Evolutionary conservation across 2,888 invertebrate genomes (phyloP).

Genomic region (Aphodius granarius): DNA sequence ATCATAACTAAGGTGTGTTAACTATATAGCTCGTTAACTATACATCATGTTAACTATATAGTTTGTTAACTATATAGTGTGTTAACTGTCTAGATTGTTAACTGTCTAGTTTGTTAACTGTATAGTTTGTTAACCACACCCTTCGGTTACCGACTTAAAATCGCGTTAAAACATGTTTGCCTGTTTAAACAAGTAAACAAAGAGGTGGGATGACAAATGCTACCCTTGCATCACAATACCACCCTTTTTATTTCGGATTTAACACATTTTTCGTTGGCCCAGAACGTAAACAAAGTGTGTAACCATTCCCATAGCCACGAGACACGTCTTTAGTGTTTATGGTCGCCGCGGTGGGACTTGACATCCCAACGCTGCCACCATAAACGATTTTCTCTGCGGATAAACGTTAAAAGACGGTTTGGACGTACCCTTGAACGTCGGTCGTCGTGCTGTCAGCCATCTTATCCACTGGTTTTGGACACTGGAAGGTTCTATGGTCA

Average conservation of each 20-base stretch:
- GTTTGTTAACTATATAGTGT: too few species aligned
- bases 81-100: too few species aligned
- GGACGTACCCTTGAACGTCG: constrained; percentile 47
- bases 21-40: too few species aligned
- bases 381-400: not conserved
- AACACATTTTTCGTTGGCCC: not conserved
- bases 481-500: constrained; percentile 40
- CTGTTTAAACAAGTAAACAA: constrained; percentile 34
- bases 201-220: constrained; percentile 34
- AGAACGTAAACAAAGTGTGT: not conserved
- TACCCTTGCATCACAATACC: not conserved
- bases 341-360: not conserved
- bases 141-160: constrained; percentile 40
- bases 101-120: too few species aligned
- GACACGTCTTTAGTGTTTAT: too few species aligned
- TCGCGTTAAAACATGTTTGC: constrained; percentile 18
- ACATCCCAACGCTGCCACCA: not conserved
- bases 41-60: too few species aligned
- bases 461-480: constrained; percentile 42
- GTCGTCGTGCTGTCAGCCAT: constrained; percentile 49
- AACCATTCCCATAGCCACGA: not conserved
- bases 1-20: too few species aligned
- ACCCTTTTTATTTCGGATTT: not conserved
- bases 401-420: not conserved
- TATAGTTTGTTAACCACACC: constrained; percentile 39